phyloP scores from a whole-genome alignment of 2,113 vertebrate genomes.

The Montifringilla adamsi region DNA sequence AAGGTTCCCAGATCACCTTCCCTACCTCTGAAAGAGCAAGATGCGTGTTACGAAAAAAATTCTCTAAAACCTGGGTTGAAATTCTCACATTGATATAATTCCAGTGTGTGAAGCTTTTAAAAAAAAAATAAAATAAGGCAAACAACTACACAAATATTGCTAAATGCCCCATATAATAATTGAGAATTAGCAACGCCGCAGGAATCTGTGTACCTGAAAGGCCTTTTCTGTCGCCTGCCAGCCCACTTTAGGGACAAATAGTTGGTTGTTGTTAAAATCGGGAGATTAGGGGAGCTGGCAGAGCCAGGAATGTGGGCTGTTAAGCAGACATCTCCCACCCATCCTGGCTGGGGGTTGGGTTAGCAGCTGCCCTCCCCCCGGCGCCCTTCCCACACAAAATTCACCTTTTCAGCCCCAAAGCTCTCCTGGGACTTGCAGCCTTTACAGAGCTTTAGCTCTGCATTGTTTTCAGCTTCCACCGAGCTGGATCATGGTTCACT shows the following conservation, averaged over 20 bases:
- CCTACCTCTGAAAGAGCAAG: neutral
- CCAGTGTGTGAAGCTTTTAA: neutral
- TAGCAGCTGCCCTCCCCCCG: neutral
- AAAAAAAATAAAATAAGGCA: neutral
- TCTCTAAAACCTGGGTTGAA: neutral
- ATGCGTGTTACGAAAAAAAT: fast-evolving
- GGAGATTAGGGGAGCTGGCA: neutral
- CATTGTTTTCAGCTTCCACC: neutral
- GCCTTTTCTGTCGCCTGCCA: neutral
- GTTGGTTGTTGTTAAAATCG: neutral
- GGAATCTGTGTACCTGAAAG: neutral
- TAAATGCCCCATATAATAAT: neutral
- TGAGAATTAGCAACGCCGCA: neutral
- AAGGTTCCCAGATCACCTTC: neutral
- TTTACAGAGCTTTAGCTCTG: neutral
- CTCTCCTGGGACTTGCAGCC: neutral
- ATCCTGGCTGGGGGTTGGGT: neutral
- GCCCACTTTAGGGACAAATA: neutral
- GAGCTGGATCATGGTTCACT: fast-evolving
- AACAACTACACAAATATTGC: neutral
- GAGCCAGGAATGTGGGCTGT: neutral
- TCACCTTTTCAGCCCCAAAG: neutral
- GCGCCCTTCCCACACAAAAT: neutral
- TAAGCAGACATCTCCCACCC: neutral
- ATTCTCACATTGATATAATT: neutral